Evolutionary conservation across 2,888 invertebrate genomes (phyloP).

Genomic region (Leptinotarsa rubiginosa): DNA sequence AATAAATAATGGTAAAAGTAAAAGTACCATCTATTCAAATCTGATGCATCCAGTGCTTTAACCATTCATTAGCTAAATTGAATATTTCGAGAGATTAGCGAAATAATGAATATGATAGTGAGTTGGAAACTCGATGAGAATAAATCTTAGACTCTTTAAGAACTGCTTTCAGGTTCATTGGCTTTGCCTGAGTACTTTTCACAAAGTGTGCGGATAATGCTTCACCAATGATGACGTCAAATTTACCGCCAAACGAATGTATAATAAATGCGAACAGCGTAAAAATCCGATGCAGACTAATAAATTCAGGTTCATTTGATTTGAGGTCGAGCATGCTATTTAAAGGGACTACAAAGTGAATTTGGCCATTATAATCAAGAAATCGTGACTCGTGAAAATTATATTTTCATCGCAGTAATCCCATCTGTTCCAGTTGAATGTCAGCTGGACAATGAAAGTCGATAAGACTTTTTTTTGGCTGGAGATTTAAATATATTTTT

Average conservation of each 20-base stretch:
- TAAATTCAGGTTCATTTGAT: constrained; percentile 11
- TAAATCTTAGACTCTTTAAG: too few species aligned
- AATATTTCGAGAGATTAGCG: background rate
- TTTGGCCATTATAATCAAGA: background rate
- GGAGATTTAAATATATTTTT: constrained; percentile 4
- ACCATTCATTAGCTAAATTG: background rate
- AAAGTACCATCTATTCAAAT: too few species aligned
- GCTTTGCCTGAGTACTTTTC: background rate
- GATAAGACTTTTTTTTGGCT: background rate
- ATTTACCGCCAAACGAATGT: background rate
- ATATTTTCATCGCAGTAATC: constrained; percentile 2
- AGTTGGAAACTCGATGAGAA: too few species aligned
- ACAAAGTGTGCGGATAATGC: background rate
- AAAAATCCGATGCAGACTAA: constrained; percentile 2
- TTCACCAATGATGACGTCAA: constrained; percentile 15
- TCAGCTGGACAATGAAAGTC: constrained; percentile 4
- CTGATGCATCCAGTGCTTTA: too few species aligned
- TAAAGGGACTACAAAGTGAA: constrained; percentile 11
- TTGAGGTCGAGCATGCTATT: constrained; percentile 3
- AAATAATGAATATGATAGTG: background rate
- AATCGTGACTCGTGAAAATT: constrained; percentile 15
- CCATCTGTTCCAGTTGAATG: constrained; percentile 2
- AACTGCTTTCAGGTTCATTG: too few species aligned
- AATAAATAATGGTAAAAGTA: too few species aligned
- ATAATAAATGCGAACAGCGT: constrained; percentile 11